Evolutionary conservation across 2,888 invertebrate species (phyloP).

Genomic region (Meganola albula): DNA sequence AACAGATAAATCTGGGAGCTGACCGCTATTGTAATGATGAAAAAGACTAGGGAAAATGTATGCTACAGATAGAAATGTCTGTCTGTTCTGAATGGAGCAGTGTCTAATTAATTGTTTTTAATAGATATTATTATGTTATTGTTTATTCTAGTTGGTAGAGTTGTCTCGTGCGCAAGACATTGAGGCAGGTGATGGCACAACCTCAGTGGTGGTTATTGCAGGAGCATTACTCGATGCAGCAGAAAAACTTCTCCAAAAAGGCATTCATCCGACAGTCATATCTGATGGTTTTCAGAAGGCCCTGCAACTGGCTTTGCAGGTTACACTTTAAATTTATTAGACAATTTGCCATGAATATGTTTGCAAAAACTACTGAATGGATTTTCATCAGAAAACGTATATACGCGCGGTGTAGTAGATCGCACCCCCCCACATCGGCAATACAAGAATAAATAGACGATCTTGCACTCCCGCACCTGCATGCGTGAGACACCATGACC

Average conservation of each 20-base stretch:
- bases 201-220: slow-evolving; percentile 98
- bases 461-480: no score
- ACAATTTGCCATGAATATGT: no score
- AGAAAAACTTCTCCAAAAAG: slow-evolving; percentile 92
- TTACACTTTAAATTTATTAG: slow-evolving; percentile 15
- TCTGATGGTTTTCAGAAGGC: slow-evolving; percentile 97
- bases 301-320: slow-evolving; percentile 83
- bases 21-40: no score
- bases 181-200: slow-evolving; percentile 99
- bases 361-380: no score
- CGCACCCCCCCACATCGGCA: no score
- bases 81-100: not conserved
- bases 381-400: no score
- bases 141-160: slow-evolving; percentile 89
- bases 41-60: no score
- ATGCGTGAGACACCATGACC: no score
- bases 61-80: not conserved
- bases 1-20: no score
- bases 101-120: not conserved
- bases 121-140: no score
- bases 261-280: slow-evolving; percentile 98
- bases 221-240: slow-evolving; percentile 97
- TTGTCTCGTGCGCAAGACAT: slow-evolving; percentile 98
- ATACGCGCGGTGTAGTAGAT: no score
- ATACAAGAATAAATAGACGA: no score